Base-by-base conservation (phyloP, 2,888 invertebrate genomes). In the Halictus ligatus region DNA sequence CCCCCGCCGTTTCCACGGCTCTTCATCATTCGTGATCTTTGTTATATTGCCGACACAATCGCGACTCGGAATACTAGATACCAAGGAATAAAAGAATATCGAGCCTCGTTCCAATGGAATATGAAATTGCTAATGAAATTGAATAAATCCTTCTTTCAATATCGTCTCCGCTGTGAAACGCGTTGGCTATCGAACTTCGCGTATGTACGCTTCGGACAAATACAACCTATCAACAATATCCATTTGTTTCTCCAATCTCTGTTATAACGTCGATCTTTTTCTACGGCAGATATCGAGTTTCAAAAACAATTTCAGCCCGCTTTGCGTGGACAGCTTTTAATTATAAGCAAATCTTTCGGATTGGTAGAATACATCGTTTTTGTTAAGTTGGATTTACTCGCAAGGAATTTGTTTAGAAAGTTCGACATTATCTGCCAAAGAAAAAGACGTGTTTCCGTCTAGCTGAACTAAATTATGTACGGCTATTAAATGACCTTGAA, bases 11-110 rank as follows among this genome's bases (percentile, higher is more conserved):
- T 64, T 64, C 76, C 8, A 18, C 29, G 43, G 73, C 48, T 79
- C 64, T 43, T 40, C 73, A 79, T 67, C 50, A 60, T 78, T 73
- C 64, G 29, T 64, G 64, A 76, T 64, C 58, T 64, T 43, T 48
- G 29, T 48, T 76, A 21, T 76, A 76, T 64, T 18, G 25, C 46
- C 10, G 29, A n/a, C 58, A 29, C 46, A 6, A 46, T 58, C 54
- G 58, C 35, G n/a, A 40, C 40, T 35, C 74, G 1, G 35, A 75
- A 35, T 54, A 35, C 40, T 29, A 21, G 74, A 50, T 54, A 40
- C 40, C 74, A 75, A 35, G 8, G 48, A 40, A 58, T 29, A 58
- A 75, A 75, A 40, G 75, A 58, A 58, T 54, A 58, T 48, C 54
- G 58, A 58, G n/a, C 40, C 40, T 2, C 40, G 35, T 8, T 58